Evolutionary conservation across 2,113 vertebrate genomes (phyloP).

Genomic region (Pollachius pollachius): DNA sequence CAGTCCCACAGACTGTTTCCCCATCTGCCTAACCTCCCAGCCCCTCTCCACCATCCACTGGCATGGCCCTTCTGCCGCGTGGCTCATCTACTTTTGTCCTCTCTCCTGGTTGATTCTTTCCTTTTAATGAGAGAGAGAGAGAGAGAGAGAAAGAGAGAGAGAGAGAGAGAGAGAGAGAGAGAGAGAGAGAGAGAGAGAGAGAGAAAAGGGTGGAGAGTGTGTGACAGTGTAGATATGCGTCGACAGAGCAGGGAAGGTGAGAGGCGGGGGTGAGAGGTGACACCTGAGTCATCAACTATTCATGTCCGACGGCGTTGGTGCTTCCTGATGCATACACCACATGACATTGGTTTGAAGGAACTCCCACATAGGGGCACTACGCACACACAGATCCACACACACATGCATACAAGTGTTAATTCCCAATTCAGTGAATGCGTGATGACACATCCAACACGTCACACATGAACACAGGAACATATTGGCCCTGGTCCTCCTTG

Average conservation of each 20-base stretch:
- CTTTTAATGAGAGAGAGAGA: conserved; percentile 8
- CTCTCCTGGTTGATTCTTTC: conserved; percentile 9
- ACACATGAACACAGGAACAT: background rate
- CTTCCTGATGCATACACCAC: no score
- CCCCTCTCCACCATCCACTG: conserved; percentile 20
- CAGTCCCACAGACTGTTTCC: conserved; percentile 4
- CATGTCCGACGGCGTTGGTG: background rate
- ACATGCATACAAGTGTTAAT: background rate
- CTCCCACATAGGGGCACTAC: background rate
- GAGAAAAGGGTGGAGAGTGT: background rate
- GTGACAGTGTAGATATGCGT: no score
- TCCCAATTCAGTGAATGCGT: background rate
- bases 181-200: background rate
- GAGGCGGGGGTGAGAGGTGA: background rate
- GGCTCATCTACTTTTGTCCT: no score
- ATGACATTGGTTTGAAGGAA: background rate
- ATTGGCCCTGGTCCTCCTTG: background rate
- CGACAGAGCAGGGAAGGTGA: background rate
- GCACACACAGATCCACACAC: background rate
- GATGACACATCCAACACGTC: background rate
- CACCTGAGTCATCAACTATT: background rate
- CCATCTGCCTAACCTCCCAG: conserved; percentile 13
- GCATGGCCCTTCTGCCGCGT: background rate
- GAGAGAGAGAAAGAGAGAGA: conserved; percentile 2
- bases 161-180: background rate